phyloP scores from a whole-genome alignment of 2,888 invertebrate species.

The Microchrysa polita region DNA sequence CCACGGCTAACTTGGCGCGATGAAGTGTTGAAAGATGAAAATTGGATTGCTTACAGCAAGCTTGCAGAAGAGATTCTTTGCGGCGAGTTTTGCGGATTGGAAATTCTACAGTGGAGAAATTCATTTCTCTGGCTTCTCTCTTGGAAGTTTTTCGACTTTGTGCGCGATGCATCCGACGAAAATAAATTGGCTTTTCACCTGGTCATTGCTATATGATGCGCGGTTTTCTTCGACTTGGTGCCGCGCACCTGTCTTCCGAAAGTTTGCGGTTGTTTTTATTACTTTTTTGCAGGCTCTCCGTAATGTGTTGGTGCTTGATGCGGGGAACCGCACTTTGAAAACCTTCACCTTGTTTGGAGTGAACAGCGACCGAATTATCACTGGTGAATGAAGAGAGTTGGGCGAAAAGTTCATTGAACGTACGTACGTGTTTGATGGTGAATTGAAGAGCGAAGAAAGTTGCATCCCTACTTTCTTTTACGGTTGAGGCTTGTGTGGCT shows the following conservation, averaged over 20 bases:
- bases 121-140: conserved; percentile 27
- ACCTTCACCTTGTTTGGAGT: conserved; percentile 26
- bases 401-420: conserved; percentile 50
- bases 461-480: conserved; percentile 29
- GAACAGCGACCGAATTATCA: not conserved
- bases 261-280: conserved; percentile 5
- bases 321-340: conserved; percentile 14
- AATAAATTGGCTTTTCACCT: conserved; percentile 21
- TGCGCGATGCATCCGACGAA: too few species aligned
- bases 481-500: not conserved
- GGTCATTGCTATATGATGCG: not conserved
- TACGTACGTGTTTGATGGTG: not conserved
- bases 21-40: not conserved
- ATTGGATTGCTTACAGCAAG: not conserved
- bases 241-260: conserved; percentile 35
- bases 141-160: not conserved
- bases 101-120: conserved; percentile 41
- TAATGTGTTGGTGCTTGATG: not conserved
- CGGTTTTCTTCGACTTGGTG: not conserved
- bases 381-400: conserved; percentile 17
- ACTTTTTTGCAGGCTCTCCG: not conserved
- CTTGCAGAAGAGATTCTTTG: conserved; percentile 27
- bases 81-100: conserved; percentile 19
- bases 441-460: conserved; percentile 21
- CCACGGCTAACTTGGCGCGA: not conserved